Conservation (phyloP, 37 sponge, comb jelly and placozoan species). For the Axinella damicornis region DNA sequence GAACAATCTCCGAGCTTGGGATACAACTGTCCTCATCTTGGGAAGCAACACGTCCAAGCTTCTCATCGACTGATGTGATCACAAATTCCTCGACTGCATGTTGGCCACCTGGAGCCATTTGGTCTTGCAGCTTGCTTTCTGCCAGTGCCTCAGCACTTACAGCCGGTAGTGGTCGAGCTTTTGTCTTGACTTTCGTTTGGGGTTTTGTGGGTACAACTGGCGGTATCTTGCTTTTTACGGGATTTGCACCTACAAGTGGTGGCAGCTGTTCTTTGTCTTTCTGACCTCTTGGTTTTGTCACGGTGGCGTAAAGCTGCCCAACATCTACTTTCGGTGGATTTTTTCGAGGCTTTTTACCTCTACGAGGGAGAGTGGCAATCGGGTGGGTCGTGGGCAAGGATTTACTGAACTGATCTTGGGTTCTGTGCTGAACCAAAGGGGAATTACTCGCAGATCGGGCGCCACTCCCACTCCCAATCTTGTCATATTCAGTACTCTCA, state of each 20-base stretch:
- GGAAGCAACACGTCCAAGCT: constrained; percentile 7
- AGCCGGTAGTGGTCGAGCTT: too few species aligned
- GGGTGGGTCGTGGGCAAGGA: not conserved
- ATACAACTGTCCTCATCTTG: too few species aligned
- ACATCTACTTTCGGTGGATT: not conserved
- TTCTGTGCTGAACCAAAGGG: not conserved
- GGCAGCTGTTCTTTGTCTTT: too few species aligned
- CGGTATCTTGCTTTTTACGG: too few species aligned
- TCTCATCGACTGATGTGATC: not conserved
- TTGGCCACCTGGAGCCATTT: too few species aligned
- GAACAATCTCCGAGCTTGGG: constrained; percentile 13
- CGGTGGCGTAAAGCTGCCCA: constrained; percentile 2
- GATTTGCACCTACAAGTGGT: too few species aligned
- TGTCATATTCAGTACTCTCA: constrained; percentile 1
- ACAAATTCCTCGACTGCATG: too few species aligned
- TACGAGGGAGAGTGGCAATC: not conserved
- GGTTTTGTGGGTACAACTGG: too few species aligned
- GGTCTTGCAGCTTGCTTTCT: too few species aligned
- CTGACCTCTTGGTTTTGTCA: not conserved
- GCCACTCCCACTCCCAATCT: not conserved
- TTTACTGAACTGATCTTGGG: too few species aligned
- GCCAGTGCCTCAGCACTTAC: too few species aligned
- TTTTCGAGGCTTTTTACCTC: not conserved
- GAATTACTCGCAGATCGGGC: not conserved
- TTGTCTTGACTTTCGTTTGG: too few species aligned